Evolutionary conservation across 2,888 invertebrate genomes (phyloP).

Genomic region (Agrilus biguttatus): DNA sequence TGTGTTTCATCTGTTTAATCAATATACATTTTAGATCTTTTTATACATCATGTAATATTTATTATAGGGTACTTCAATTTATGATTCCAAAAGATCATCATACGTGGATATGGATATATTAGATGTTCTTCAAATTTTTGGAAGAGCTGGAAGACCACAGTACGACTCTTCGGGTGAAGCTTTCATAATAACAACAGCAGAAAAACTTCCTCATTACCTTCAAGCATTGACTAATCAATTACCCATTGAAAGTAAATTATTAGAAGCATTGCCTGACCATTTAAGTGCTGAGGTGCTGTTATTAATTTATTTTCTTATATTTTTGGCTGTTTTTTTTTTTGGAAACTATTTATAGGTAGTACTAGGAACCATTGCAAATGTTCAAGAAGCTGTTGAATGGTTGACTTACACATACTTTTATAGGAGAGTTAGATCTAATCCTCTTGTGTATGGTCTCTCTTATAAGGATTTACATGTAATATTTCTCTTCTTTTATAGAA

Average conservation of each 20-base stretch:
- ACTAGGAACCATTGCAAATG: slow-evolving; percentile 89
- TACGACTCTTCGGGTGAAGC: slow-evolving; percentile 91
- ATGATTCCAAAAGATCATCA: slow-evolving; percentile 86
- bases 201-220: slow-evolving; percentile 85
- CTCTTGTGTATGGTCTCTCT: slow-evolving; percentile 55
- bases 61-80: slow-evolving; percentile 84
- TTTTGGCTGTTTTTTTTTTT: slow-evolving; percentile 13
- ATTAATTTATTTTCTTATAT: slow-evolving; percentile 3
- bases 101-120: slow-evolving; percentile 93
- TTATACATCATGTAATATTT: too few relatives aligned
- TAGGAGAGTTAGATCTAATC: slow-evolving; percentile 88
- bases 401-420: slow-evolving; percentile 92
- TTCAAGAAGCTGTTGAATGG: slow-evolving; percentile 96
- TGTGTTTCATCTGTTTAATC: background rate
- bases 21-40: background rate
- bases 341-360: slow-evolving; percentile 44
- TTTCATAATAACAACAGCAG: slow-evolving; percentile 85
- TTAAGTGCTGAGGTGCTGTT: slow-evolving; percentile 82
- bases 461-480: background rate
- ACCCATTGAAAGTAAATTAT: slow-evolving; percentile 96
- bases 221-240: slow-evolving; percentile 89
- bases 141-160: slow-evolving; percentile 95
- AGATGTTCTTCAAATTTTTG: slow-evolving; percentile 97
- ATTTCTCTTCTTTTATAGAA: background rate
- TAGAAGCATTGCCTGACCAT: slow-evolving; percentile 83